phyloP scores from a whole-genome alignment of 2,113 vertebrate species.

The Dolichotis patagonum region DNA sequence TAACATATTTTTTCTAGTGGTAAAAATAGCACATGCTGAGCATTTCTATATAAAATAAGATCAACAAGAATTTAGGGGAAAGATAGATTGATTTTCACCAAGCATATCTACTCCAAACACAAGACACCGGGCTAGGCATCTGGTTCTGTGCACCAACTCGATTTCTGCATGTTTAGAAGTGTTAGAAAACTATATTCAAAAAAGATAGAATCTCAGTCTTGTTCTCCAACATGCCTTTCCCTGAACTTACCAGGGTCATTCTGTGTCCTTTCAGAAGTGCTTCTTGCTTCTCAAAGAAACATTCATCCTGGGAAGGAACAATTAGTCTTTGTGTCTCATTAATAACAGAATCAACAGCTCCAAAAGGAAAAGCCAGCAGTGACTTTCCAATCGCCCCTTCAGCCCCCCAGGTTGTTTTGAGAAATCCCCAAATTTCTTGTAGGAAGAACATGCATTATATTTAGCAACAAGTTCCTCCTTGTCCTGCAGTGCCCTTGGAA shows the following conservation, averaged over 20 bases:
- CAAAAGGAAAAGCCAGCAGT: slow-evolving; percentile 52
- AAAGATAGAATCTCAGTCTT: not conserved
- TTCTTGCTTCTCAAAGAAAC: slow-evolving; percentile 61
- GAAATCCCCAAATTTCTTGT: slow-evolving; percentile 72
- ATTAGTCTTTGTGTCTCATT: slow-evolving; percentile 69
- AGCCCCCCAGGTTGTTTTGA: slow-evolving; percentile 44
- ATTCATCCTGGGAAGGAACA: slow-evolving; percentile 67
- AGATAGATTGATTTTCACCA: not conserved
- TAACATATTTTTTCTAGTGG: not conserved
- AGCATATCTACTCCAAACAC: not conserved
- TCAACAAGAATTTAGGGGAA: not conserved
- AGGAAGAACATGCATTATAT: slow-evolving; percentile 63
- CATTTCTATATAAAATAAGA: not conserved
- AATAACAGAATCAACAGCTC: slow-evolving; percentile 49
- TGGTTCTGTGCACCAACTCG: not conserved
- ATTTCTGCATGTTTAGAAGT: not conserved
- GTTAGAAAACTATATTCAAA: slow-evolving; percentile 36
- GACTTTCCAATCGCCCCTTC: slow-evolving; percentile 53
- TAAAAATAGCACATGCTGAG: not conserved
- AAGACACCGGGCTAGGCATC: not conserved
- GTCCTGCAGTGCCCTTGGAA: slow-evolving; percentile 70
- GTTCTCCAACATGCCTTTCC: not conserved
- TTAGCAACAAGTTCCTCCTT: slow-evolving; percentile 78
- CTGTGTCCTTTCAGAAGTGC: slow-evolving; percentile 59
- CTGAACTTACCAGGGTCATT: slow-evolving; percentile 34